A percentile compares a stretch with the other conserved stretches of the same genome.
Evolutionary conservation across 2,113 vertebrate species (phyloP).

Genomic region (Dolichallabes microphthalmus): DNA sequence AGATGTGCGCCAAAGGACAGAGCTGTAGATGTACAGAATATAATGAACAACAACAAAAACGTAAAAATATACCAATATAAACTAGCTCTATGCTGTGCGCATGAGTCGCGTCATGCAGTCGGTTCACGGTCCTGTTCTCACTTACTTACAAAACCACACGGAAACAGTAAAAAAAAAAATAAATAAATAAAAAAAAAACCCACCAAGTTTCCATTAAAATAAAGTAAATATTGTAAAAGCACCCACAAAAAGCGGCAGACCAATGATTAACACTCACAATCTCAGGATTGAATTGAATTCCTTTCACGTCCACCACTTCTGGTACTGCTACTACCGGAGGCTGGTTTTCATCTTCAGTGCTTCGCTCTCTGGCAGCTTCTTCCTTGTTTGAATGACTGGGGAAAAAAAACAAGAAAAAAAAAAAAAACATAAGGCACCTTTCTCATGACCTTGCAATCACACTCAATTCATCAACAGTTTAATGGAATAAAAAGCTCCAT

Average conservation of each 20-base stretch:
- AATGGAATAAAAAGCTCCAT: background rate
- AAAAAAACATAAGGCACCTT: background rate
- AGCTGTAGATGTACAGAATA: background rate
- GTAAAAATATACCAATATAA: background rate
- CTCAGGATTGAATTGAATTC: too few species aligned
- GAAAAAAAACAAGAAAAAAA: background rate
- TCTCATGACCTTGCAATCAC: background rate
- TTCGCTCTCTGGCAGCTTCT: background rate
- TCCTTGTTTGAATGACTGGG: conserved; percentile 22
- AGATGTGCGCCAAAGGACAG: background rate
- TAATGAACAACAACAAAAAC: background rate
- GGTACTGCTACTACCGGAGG: background rate
- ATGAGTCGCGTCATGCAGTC: background rate
- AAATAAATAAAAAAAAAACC: background rate
- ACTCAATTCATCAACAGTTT: background rate
- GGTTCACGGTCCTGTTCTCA: background rate
- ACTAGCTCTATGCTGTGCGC: background rate
- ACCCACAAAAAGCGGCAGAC: background rate
- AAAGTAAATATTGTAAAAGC: background rate
- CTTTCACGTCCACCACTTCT: conserved; percentile 6
- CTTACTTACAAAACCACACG: background rate
- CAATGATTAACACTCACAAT: too few species aligned
- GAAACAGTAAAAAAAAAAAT: too few species aligned
- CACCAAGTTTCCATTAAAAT: background rate
- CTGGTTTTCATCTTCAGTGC: conserved; percentile 24